Conservation (phyloP, 2,797 vertebrate species). For the Mus minutoides region DNA sequence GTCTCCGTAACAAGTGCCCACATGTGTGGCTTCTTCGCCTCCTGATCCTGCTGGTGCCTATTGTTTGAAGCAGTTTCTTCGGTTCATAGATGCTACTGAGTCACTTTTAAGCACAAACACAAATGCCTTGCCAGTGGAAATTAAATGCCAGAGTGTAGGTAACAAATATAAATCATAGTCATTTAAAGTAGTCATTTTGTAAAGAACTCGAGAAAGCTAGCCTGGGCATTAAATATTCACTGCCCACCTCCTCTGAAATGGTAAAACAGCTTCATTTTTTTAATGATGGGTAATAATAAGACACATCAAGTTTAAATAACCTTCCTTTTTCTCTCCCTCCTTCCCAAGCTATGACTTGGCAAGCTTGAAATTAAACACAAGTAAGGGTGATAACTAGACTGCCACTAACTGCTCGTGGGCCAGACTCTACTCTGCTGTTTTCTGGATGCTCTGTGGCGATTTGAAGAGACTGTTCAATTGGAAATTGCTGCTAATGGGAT, state of each 20-base stretch:
- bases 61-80: conserved; percentile 78
- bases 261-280: conserved; percentile 77
- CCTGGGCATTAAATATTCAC: conserved; percentile 60
- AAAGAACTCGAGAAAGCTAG: conserved; percentile 28
- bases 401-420: conserved; percentile 60
- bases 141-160: conserved; percentile 17
- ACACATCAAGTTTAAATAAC: conserved; percentile 78
- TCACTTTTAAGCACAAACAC: conserved; percentile 73
- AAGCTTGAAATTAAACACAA: conserved; percentile 80
- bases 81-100: neutral
- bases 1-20: conserved; percentile 40
- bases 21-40: neutral
- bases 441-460: conserved; percentile 9
- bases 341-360: conserved; percentile 71
- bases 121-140: conserved; percentile 66
- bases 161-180: conserved; percentile 60
- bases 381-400: conserved; percentile 67
- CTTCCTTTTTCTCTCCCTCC: conserved; percentile 59
- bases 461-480: conserved; percentile 76
- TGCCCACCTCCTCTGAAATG: conserved; percentile 66
- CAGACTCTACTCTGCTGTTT: conserved; percentile 69
- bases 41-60: neutral
- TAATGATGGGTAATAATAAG: conserved; percentile 82
- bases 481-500: conserved; percentile 82
- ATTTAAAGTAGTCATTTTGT: conserved; percentile 56